Base-by-base conservation (phyloP, 2,113 vertebrate genomes). In the Chionis minor region DNA sequence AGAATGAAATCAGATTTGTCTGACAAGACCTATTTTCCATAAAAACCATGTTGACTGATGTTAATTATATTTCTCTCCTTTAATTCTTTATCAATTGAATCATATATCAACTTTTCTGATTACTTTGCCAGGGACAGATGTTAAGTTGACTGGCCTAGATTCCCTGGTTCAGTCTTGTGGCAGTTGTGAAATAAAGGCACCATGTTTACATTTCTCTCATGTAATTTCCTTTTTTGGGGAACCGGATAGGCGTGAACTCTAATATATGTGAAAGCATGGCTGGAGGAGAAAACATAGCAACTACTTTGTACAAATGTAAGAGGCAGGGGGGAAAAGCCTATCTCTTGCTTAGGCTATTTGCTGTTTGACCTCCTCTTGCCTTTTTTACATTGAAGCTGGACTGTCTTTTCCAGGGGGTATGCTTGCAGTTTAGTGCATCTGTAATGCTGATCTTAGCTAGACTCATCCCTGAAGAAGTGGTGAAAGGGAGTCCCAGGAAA, bases 11-110 rank as follows among this genome's bases (percentile, higher is more conserved):
- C 81, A 90, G 78, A 90, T 97, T 96, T 91, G 91, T 94, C 92
- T 95, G 97, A 94, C 95, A 95, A 92, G 91, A 23, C 87, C 84
- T 66, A 78, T 95, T 95, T 96, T 96, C 94, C 89, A 97, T 92
- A 82, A 88, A 88, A 85, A 62, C 84, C 42, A 15, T 3, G 62
- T 54, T 96, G 96, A 86, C 95, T 94, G 95, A 89, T 89, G 81
- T 65, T 95, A 97, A 97, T 97, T 94, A 86, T 82, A 91, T 97
- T 93, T 35, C 78, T 86, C 32, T 69, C 78, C 81, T 91, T 88
- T 95, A 97, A 97, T 92, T 94, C 89, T 52, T 80, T 61, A 96
- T 96, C 89, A 77, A n/a, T 82, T 58, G 81, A 75, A 95, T 96
- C 81, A 17, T 14, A 22, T 6, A 85, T 55, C 78, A 87, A 16